phyloP scores from a whole-genome alignment of 2,113 vertebrate species.

The Cricetomys ansorgei region DNA sequence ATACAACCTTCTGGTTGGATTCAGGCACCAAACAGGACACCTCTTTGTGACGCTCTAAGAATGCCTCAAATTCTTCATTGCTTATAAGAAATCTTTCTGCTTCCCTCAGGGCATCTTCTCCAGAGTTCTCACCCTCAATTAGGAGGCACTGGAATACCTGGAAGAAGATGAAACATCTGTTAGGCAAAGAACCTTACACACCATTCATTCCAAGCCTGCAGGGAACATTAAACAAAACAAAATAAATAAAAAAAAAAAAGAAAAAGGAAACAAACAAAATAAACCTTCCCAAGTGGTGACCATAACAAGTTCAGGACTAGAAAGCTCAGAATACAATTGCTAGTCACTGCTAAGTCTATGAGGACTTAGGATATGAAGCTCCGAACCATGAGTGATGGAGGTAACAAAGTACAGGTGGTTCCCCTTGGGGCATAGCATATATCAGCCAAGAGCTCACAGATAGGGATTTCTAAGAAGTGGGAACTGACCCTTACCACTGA shows the following conservation, averaged over 20 bases:
- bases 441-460: background rate
- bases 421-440: too few species aligned
- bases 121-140: constrained; percentile 95
- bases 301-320: background rate
- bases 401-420: background rate
- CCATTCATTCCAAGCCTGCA: too few species aligned
- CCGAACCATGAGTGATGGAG: background rate
- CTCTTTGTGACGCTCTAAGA: constrained; percentile 90
- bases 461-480: background rate
- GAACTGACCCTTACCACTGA: too few species aligned
- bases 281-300: background rate
- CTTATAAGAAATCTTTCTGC: constrained; percentile 93
- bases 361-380: background rate
- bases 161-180: constrained; percentile 67
- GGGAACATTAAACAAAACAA: background rate
- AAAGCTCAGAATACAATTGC: background rate
- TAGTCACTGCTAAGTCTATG: background rate
- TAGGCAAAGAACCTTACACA: constrained; percentile 70
- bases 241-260: too few species aligned
- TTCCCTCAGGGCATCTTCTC: constrained; percentile 91
- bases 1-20: constrained; percentile 94
- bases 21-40: constrained; percentile 94
- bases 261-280: too few species aligned
- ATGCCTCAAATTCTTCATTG: constrained; percentile 91
- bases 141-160: constrained; percentile 97